phyloP scores from a whole-genome alignment of 2,797 vertebrate genomes.

The Anguilla obscura region DNA sequence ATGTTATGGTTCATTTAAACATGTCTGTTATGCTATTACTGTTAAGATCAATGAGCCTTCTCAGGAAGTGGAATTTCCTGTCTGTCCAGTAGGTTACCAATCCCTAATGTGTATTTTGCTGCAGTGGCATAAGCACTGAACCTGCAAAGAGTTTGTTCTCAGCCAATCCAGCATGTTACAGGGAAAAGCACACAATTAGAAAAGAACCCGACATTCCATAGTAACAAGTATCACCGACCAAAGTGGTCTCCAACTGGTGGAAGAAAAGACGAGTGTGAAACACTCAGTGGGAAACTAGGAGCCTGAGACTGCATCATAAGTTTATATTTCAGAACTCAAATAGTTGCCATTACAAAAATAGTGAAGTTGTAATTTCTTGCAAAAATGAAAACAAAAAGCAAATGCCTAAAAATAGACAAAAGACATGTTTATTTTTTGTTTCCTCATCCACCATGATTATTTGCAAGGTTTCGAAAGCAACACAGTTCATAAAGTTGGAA shows the following conservation, averaged over 20 bases:
- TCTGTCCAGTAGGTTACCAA: constrained; percentile 17
- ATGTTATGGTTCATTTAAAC: not conserved
- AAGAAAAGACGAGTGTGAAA: not conserved
- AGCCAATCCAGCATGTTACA: not conserved
- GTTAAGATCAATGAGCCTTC: constrained; percentile 13
- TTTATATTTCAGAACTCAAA: not conserved
- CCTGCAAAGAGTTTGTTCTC: not conserved
- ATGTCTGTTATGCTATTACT: constrained; percentile 5
- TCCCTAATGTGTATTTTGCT: not conserved
- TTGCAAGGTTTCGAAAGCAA: not conserved
- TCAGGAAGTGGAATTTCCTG: constrained; percentile 30
- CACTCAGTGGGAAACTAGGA: not conserved
- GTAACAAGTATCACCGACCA: not conserved
- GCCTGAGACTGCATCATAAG: not conserved
- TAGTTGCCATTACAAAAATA: not conserved
- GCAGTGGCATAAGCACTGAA: not conserved
- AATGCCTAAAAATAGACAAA: no score
- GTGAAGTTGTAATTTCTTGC: no score
- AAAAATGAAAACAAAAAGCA: no score
- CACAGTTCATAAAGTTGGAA: not conserved
- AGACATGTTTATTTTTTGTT: not conserved
- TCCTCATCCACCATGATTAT: not conserved
- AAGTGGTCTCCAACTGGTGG: not conserved
- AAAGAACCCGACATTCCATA: not conserved
- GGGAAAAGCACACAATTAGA: not conserved